Evolutionary conservation across 2,113 vertebrate species (phyloP), one percentile per base, ranked within the genome.

Genomic region (Carassius carassius): DNA sequence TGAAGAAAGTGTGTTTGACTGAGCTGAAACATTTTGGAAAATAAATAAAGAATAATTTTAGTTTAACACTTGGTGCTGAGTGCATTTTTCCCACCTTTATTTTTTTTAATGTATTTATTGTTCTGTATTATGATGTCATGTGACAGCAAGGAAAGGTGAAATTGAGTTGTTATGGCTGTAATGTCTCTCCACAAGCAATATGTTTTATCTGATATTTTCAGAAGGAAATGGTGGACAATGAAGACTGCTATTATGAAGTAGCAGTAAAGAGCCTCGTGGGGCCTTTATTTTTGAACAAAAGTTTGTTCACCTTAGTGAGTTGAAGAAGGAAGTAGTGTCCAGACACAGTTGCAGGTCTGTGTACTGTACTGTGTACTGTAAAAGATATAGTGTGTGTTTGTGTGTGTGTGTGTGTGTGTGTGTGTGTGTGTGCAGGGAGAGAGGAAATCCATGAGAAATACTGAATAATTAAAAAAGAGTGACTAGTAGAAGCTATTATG

Each of bases 191-290:
- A 67, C 41, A 81, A 44, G 79, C 80, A 82, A 65, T 80, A 35
- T 69, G 44, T 81, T 67, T 81, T 32, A 67, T 69, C 37, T 19
- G 44, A 69, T 67, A 69, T 49, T 81, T 69, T 67, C 67, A 74
- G 79, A 51, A 82, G 88, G 37, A 79, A 1, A 19, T 62, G 87
- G 77, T 87, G 82, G 89, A 86, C 84, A 13, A 32, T 35, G 54
- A 74, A 81, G 77, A 87, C 84, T 84, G 86, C 44, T 78, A 87
- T 65, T 63, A 65, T 63, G 37, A 3, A 63, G 58, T 47, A 25
- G 35, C 58, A 63, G 79, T 69, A 51, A 81, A 65, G n/a, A 13
- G 44, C 79, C 79, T 49, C 5, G 7, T 41, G 79, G 62, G 79
- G 7, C 16, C 11, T 69, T 81, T 81, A 63, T 69, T 69, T 81